A percentile compares a stretch with the other conserved stretches of the same genome.
phyloP scores from a whole-genome alignment of 1,140 invertebrate genomes.

The Tetranychus urticae region DNA sequence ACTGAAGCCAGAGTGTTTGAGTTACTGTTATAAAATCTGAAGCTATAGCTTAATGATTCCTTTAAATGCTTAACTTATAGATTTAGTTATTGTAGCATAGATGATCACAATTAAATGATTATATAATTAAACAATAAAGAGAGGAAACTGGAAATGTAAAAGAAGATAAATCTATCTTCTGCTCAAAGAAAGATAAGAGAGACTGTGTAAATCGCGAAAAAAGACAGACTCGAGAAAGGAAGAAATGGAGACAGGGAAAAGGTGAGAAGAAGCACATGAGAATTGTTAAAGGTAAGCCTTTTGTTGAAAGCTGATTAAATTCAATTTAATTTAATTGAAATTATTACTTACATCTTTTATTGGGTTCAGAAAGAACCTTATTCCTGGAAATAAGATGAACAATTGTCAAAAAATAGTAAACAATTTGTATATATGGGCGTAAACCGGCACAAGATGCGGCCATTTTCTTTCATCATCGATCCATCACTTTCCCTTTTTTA shows the following conservation, averaged over 20 bases:
- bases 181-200: not conserved
- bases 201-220: not conserved
- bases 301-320: not conserved
- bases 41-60: not conserved
- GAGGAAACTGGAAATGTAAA: not conserved
- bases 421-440: not conserved
- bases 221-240: not conserved
- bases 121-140: not conserved
- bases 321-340: not conserved
- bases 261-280: not conserved
- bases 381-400: not conserved
- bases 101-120: not conserved
- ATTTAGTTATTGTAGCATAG: not conserved
- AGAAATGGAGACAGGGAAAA: not conserved
- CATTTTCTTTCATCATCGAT: slow-evolving; percentile 1
- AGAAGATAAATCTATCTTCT: not conserved
- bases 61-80: not conserved
- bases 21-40: no score
- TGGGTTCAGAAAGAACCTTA: not conserved
- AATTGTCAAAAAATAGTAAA: not conserved
- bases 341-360: not conserved
- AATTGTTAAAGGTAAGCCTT: not conserved
- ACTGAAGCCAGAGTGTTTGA: no score
- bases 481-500: not conserved
- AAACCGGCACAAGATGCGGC: not conserved